A percentile compares a stretch with the other conserved stretches of the same genome.
Evolutionary conservation across 2,888 invertebrate species (phyloP).

Genomic region (Aporophyla lueneburgensis): DNA sequence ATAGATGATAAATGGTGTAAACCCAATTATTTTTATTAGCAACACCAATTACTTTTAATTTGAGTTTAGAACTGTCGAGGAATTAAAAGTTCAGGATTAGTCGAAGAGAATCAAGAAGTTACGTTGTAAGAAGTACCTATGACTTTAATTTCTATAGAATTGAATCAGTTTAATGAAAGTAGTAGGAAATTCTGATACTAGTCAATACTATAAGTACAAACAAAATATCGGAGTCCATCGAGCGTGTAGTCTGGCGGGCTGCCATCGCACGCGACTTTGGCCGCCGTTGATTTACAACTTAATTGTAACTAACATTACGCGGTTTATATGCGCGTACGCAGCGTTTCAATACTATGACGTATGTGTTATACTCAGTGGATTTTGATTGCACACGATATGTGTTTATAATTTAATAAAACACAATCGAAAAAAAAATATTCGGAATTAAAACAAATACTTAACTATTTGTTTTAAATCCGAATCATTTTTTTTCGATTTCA

Average conservation of each 20-base stretch:
- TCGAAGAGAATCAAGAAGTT: background rate
- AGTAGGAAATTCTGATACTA: conserved; percentile 18
- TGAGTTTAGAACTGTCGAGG: background rate
- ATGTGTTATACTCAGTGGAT: conserved; percentile 19
- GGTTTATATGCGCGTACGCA: conserved; percentile 31
- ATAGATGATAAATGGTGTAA: background rate
- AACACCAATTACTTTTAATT: conserved; percentile 2
- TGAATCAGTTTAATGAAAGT: conserved; percentile 29
- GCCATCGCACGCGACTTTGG: conserved; percentile 59
- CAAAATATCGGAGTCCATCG: conserved; percentile 45
- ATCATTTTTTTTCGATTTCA: background rate
- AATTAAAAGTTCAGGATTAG: background rate
- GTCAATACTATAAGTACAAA: conserved; percentile 39
- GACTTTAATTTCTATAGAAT: conserved; percentile 27
- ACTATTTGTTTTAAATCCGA: background rate
- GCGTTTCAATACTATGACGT: conserved; percentile 20
- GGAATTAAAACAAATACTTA: no score
- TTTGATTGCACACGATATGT: conserved; percentile 8
- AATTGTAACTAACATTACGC: conserved; percentile 62
- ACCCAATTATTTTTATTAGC: conserved; percentile 1
- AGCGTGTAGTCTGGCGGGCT: conserved; percentile 61
- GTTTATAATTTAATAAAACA: no score
- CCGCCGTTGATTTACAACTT: conserved; percentile 66
- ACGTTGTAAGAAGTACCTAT: background rate
- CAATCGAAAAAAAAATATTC: no score